Base-by-base conservation (phyloP, 2,888 invertebrate genomes). In the Trachelus iudaicus region DNA sequence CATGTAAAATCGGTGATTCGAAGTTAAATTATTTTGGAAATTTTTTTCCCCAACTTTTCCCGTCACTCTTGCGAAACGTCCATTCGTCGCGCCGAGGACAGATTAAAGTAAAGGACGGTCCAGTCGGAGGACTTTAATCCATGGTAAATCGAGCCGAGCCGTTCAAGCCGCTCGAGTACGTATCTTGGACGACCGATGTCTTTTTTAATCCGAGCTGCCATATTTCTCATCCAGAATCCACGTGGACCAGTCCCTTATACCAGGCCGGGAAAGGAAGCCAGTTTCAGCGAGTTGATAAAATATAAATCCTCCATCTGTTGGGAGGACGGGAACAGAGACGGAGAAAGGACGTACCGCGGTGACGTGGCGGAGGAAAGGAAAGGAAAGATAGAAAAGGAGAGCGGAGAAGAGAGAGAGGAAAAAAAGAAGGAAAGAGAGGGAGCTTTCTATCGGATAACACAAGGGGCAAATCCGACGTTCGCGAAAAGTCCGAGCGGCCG, bases 401-500 rank as follows among this genome's bases (percentile, higher is more conserved):
- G 71, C 30, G 31, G 30, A 37, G 34, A 15, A 13, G 40, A 31
- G 56, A n/a, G 12, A 34, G 31, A 68, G 68, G 15, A 6, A 40
- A 6, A 69, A 69, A 69, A 40, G 23, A n/a, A 37, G 15, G 30
- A 69, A 69, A 33, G 40, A 15, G 4, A 30, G n/a, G 34, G 15
- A 76, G 76, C 76, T 78, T 76, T 76, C 76, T 56, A 76, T 76
- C 78, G 35, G 76, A 76, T 78, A 78, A 78, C 73, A 68, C 76
- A 68, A 75, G 75, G 30, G 33, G 71, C 15, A 73, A 76, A 76
- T 73, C 73, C 76, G 11, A 12, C 31, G 76, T 35, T n/a, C 31
- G 40, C 30, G 71, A 75, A 76, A 76, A 78, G 78, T 76, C 34
- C 78, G 35, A 69, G 75, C 34, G 34, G n/a, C 30, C 35, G 76